These are phyloP conservation scores for Leptinotarsa juncta DNA, from an alignment of 2,888 invertebrate species.

Conservation along the genomic window DNA sequence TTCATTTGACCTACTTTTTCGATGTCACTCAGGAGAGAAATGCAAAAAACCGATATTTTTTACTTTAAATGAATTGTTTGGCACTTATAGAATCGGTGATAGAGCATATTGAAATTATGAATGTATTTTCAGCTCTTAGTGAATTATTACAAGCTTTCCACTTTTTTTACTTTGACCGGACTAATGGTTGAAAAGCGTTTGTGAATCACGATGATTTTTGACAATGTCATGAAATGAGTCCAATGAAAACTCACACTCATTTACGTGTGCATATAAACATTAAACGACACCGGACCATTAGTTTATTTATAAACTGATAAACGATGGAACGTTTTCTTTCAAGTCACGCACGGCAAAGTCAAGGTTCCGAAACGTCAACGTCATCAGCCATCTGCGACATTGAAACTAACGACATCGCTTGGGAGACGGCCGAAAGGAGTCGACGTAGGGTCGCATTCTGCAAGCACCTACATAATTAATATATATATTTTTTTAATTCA, in stretches of 20 bases:
- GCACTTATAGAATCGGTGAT: no score
- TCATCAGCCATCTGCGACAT: conserved; percentile 12
- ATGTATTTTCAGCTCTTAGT: no score
- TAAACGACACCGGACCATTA: neutral
- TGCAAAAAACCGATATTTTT: no score
- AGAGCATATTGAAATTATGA: no score
- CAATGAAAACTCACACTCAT: neutral
- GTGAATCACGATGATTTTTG: no score
- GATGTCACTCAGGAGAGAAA: no score
- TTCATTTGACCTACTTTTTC: no score
- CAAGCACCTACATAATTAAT: conserved; percentile 1
- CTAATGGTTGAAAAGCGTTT: no score
- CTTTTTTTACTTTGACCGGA: no score
- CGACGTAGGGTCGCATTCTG: neutral
- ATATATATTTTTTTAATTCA: neutral
- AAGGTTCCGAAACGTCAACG: conserved; percentile 17
- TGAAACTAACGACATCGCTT: conserved; percentile 7
- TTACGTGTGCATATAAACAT: neutral
- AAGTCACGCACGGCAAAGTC: conserved; percentile 12
- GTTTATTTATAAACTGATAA: conserved; percentile 7
- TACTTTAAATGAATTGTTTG: no score
- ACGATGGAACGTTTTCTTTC: conserved; percentile 10
- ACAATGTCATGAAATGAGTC: no score
- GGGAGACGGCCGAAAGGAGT: neutral
- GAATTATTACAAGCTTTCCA: no score